Conservation (phyloP, 2,113 vertebrate genomes). For the Tetrao urogallus region DNA sequence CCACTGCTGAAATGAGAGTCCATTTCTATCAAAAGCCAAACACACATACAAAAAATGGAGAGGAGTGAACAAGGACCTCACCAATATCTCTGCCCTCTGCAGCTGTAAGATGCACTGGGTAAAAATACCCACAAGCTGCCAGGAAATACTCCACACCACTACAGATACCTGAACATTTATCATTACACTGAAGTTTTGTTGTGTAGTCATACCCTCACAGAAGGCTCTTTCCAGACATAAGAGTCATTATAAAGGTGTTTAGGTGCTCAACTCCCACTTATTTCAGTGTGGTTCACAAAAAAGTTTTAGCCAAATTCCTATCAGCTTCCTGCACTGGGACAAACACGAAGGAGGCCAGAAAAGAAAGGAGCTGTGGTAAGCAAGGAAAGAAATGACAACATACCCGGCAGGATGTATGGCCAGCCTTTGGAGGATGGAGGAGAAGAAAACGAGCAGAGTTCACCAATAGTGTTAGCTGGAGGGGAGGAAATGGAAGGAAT, state of each 20-base stretch:
- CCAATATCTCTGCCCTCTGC: fast-evolving
- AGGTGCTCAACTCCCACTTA: not conserved
- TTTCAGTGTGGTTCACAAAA: not conserved
- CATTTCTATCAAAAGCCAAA: not conserved
- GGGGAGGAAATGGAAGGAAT: conserved; percentile 48
- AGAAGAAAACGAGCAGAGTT: conserved; percentile 35
- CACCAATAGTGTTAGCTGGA: not conserved
- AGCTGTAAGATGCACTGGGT: not conserved
- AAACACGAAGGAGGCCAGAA: not conserved
- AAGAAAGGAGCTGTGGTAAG: not conserved
- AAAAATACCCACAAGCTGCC: not conserved
- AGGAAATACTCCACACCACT: not conserved
- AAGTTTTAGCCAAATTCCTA: not conserved
- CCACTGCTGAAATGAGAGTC: not conserved
- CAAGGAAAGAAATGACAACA: conserved; percentile 34
- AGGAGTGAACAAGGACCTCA: not conserved
- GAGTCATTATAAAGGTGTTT: not conserved
- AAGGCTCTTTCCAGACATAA: not conserved
- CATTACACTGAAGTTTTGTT: not conserved
- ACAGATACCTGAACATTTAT: not conserved
- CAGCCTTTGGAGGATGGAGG: conserved; percentile 27
- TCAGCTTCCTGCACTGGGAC: not conserved
- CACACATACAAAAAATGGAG: fast-evolving
- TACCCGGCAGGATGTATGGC: conserved; percentile 37
- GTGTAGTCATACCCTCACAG: not conserved